phyloP scores from a whole-genome alignment of 1,140 invertebrate genomes.

The Drosophila quadrilineata region DNA sequence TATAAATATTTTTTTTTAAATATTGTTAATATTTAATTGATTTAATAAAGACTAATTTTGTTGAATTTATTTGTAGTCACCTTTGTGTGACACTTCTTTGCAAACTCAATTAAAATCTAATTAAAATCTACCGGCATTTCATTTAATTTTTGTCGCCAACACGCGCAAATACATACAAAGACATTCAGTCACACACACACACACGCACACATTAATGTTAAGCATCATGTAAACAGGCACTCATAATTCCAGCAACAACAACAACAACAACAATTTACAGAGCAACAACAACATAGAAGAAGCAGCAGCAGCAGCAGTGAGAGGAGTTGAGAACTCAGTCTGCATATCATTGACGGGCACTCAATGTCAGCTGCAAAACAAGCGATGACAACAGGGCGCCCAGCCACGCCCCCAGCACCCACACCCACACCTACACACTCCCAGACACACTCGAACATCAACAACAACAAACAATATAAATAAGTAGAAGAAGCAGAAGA shows the following conservation, averaged over 20 bases:
- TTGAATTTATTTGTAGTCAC: too few relatives aligned
- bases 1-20: too few relatives aligned
- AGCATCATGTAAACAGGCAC: constrained; percentile 74
- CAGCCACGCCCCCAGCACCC: constrained; percentile 38
- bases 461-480: constrained; percentile 23
- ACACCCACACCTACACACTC: constrained; percentile 20
- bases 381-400: constrained; percentile 67
- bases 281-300: too few relatives aligned
- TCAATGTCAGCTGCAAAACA: constrained; percentile 77
- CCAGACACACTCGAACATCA: constrained; percentile 44
- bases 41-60: too few relatives aligned
- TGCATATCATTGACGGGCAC: constrained; percentile 77
- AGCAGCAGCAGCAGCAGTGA: constrained; percentile 15
- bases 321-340: constrained; percentile 52
- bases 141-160: constrained; percentile 54
- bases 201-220: constrained; percentile 32
- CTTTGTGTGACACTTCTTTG: constrained; percentile 30
- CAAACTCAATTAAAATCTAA: constrained; percentile 76
- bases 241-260: constrained; percentile 53
- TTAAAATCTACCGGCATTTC: constrained; percentile 76
- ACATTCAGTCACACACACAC: constrained; percentile 10
- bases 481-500: too few relatives aligned
- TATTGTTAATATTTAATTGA: too few relatives aligned
- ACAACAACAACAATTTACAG: constrained; percentile 39
- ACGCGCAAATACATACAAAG: not conserved